Evolutionary conservation across 2,113 vertebrate genomes (phyloP).

Genomic region (Paedocypris sp.): DNA sequence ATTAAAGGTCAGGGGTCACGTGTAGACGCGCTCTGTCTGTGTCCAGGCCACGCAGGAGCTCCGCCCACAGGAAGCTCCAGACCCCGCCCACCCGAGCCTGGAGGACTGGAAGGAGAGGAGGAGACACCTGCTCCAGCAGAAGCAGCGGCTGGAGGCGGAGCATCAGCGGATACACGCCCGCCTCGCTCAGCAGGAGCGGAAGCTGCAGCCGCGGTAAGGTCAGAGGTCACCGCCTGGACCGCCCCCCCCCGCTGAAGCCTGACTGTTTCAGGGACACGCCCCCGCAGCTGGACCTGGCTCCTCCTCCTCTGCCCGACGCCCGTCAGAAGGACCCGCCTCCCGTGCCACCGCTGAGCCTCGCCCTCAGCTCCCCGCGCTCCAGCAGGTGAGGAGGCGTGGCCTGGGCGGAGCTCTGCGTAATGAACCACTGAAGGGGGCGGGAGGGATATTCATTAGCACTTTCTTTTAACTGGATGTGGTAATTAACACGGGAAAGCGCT

Average conservation of each 20-base stretch:
- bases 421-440: constrained; percentile 44
- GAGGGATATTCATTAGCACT: constrained; percentile 42
- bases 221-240: too few relatives aligned
- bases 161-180: constrained; percentile 74
- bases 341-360: too few relatives aligned
- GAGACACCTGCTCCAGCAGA: constrained; percentile 78
- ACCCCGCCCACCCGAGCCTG: constrained; percentile 3
- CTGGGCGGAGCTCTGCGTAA: too few relatives aligned
- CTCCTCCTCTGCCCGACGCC: too few relatives aligned
- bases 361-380: constrained; percentile 32
- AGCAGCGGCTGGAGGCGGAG: constrained; percentile 83
- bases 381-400: too few relatives aligned
- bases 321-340: too few relatives aligned
- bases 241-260: too few relatives aligned
- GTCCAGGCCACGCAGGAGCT: constrained; percentile 7
- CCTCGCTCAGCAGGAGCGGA: constrained; percentile 77
- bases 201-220: constrained; percentile 71
- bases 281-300: too few relatives aligned
- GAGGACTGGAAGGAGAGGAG: constrained; percentile 70
- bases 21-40: not conserved
- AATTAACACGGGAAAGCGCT: constrained; percentile 40
- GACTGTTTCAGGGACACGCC: too few relatives aligned
- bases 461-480: constrained; percentile 38
- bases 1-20: constrained; percentile 17
- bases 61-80: constrained; percentile 5